Base-by-base conservation (phyloP, 1,140 invertebrate genomes). In the Ceratitis capitata region DNA sequence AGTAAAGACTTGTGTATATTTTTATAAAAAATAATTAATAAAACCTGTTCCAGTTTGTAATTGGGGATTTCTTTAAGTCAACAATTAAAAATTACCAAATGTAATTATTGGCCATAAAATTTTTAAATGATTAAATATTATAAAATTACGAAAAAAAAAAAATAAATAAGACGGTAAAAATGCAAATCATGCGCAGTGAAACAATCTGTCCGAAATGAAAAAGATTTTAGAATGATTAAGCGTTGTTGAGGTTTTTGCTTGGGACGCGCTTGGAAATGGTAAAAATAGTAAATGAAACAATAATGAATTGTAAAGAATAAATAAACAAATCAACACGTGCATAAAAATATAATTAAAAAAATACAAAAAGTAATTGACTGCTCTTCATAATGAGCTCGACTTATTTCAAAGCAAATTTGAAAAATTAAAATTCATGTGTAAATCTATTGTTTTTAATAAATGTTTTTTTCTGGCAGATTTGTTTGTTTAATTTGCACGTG, bases 61-160 rank as follows among this genome's bases (percentile, higher is more conserved):
- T 7, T 4, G 29, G 10, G n/a, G 32, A n/a, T 29, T 69, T 19
- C 61, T 69, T 69, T 69, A 69, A 69, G 32, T 69, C 39, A 12
- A 26, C 69, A 78, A 78, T 45, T 45, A 78, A 42, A 14, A 78
- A 23, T 78, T 78, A 12, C 16, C 39, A 39, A 45, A 78, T 78
- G 69, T 45, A 78, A 69, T 69, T 69, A 69, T 32, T 35, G 14
- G 29, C 61, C 19, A 78, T 78, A 45, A 78, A 78, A 78, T 12
- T 12, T n/a, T 78, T 6, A 45, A 35, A n/a, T n/a, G n/a, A n/a
- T n/a, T n/a, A n/a, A n/a, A n/a, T n/a, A n/a, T n/a, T n/a, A n/a
- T n/a, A 74, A 78, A 45, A 78, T 45, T 78, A 78, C 23, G 26
- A 78, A 45, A 78, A 42, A 47, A 45, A 45, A 39, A 26, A 23